Evolutionary conservation across 2,113 vertebrate genomes (phyloP), one percentile per base, ranked within the genome.

Genomic region (Fregata magnificens): DNA sequence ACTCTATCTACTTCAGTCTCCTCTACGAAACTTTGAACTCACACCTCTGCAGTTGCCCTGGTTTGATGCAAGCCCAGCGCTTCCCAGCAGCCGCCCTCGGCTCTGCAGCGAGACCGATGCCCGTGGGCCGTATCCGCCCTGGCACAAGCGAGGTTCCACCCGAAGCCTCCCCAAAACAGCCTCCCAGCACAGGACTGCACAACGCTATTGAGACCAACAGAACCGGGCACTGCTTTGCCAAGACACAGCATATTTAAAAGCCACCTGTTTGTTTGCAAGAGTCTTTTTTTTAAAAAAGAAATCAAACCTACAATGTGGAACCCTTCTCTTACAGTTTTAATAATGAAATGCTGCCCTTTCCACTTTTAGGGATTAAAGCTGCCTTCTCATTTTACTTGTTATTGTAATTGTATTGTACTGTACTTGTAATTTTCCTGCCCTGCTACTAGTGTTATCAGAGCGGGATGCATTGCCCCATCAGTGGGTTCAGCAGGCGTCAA

Each of bases 81-180:
- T 38, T 47, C 24, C 5, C 1, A 9, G 29, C 52, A 15, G 44
- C 59, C 38, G 20, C 34, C 65, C 61, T n/a, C 0, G 3, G 52
- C 63, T 62, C 85, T 7, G 34, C 65, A 12, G 34, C 12, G 1
- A 76, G 80, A 45, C 9, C 1, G 5, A 25, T 32, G 19, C 49
- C 63, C 21, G 0, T 0, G 42, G 65, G 63, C n/a, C 5, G 2
- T 0, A 25, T 5, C 29, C 72, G 19, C 12, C 8, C 47, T 8
- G 53, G 63, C 36, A 32, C 32, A 6, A n/a, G 36, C 10, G 1
- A 44, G 13, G 36, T 17, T 42, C 16, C 3, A 7, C n/a, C 50
- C 13, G 25, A 21, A 72, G 56, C 4, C 10, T 34, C 44, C 44
- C 47, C 28, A 34, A 10, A 71, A 34, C 16, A 1, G 11, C 16